These are phyloP conservation scores for Neoaliturus tenellus DNA, from an alignment of 2,888 invertebrate genomes.

Conservation along the genomic window DNA sequence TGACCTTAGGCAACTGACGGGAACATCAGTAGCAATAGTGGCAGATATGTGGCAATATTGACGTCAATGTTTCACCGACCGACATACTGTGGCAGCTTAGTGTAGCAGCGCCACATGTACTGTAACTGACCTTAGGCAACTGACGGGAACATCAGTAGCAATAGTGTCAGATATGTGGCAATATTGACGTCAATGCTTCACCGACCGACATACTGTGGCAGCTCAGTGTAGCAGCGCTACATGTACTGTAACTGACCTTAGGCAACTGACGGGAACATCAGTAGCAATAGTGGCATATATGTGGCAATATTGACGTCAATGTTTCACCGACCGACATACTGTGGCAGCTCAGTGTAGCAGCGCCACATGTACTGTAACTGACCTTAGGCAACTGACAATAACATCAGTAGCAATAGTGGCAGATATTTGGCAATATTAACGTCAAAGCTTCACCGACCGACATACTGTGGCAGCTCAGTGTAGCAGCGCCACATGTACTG, in stretches of 20 bases:
- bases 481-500: not conserved
- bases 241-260: not conserved
- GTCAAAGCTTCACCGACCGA: conserved; percentile 20
- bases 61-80: conserved; percentile 1
- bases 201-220: not conserved
- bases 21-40: not conserved
- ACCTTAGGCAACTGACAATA: not conserved
- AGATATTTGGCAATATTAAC: not conserved
- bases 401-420: not conserved
- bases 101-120: not conserved
- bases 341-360: not conserved
- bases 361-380: not conserved
- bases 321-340: conserved; percentile 1
- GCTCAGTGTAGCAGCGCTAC: not conserved
- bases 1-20: not conserved
- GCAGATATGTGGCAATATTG: not conserved
- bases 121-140: not conserved
- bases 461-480: not conserved
- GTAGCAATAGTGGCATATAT: not conserved
- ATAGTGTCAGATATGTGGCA: not conserved
- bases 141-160: not conserved
- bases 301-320: not conserved
- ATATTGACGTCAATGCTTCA: conserved; percentile 19
- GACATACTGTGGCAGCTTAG: not conserved
- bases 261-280: not conserved